Percentiles rank a stretch among this genome's conserved stretches.
These are phyloP conservation scores for Manis javanica DNA, from an alignment of 2,797 vertebrate species.

Conservation along the genomic window DNA sequence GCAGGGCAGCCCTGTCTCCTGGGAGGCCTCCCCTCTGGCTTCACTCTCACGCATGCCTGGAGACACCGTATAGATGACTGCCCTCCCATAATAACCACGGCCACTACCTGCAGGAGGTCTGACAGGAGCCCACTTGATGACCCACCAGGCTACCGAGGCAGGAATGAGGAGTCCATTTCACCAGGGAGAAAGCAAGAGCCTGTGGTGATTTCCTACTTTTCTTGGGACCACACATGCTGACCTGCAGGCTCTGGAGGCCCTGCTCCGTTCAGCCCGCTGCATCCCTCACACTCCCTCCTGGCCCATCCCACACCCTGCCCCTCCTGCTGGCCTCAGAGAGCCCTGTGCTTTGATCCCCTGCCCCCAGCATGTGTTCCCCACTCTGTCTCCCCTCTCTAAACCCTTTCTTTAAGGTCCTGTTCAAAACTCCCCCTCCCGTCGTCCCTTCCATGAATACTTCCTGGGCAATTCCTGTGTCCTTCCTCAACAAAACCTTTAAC, in stretches of 20 bases:
- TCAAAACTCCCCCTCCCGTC: not conserved
- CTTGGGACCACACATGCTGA: not conserved
- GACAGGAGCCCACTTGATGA: not conserved
- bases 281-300: not conserved
- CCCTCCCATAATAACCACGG: not conserved
- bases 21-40: too few species aligned
- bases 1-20: not conserved
- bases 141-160: not conserved
- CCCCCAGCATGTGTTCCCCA: fast-evolving
- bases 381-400: not conserved
- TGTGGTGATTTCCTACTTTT: not conserved
- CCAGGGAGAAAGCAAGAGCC: not conserved
- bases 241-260: not conserved
- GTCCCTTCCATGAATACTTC: not conserved
- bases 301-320: fast-evolving
- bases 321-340: not conserved
- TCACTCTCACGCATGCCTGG: not conserved
- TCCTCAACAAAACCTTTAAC: not conserved
- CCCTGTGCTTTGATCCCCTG: not conserved
- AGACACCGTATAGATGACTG: not conserved
- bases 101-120: too few species aligned
- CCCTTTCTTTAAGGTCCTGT: not conserved
- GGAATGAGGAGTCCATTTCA: not conserved
- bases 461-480: not conserved
- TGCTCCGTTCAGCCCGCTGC: too few species aligned